phyloP scores from a whole-genome alignment of 1,140 invertebrate species.

The Heterodera carotae region DNA sequence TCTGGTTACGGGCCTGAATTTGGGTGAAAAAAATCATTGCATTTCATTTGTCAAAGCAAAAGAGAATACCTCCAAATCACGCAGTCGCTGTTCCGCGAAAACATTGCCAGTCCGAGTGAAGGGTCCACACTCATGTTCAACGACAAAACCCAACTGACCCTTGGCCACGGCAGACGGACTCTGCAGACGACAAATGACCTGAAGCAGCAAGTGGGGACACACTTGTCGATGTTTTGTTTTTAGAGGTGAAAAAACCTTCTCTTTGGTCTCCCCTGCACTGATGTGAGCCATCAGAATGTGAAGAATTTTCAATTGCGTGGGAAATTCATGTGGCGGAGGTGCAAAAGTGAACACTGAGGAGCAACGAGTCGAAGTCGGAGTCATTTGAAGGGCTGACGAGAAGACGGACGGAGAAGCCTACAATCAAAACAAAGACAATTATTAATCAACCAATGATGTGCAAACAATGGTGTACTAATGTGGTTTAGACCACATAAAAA shows the following conservation, averaged over 20 bases:
- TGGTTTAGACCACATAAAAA: too few species aligned
- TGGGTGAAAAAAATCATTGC: too few species aligned
- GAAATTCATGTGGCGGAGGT: not conserved
- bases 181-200: conserved; percentile 19
- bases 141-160: conserved; percentile 8
- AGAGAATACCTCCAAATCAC: conserved; percentile 25
- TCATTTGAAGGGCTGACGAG: too few species aligned
- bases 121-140: not conserved
- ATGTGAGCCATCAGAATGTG: not conserved
- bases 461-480: too few species aligned
- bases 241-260: not conserved
- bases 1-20: too few species aligned
- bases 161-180: not conserved
- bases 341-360: not conserved
- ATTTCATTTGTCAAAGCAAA: too few species aligned
- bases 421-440: too few species aligned
- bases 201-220: too few species aligned
- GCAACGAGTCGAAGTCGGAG: too few species aligned
- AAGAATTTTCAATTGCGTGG: not conserved
- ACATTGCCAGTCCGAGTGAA: conserved; percentile 17
- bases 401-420: too few species aligned
- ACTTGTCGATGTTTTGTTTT: not conserved
- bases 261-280: not conserved
- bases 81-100: conserved; percentile 8
- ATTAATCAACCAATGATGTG: too few species aligned